Evolutionary conservation across 2,113 vertebrate species (phyloP).

Genomic region (Rhabdomys dilectus): DNA sequence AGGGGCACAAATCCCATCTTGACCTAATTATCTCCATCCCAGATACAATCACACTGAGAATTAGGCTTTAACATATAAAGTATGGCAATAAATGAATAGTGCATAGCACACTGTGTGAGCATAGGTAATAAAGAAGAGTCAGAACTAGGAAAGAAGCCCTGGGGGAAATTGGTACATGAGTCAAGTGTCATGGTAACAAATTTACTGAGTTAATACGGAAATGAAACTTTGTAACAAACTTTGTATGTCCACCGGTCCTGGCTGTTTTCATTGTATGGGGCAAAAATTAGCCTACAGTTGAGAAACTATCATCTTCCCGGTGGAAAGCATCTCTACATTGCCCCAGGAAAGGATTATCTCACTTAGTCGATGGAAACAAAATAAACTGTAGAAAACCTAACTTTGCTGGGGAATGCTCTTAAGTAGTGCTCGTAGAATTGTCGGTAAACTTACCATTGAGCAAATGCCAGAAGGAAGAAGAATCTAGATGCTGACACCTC

Average conservation of each 20-base stretch:
- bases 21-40: neutral
- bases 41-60: neutral
- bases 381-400: neutral
- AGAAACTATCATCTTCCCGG: neutral
- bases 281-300: neutral
- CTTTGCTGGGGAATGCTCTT: neutral
- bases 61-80: neutral
- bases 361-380: slow-evolving; percentile 54
- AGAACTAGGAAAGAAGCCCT: neutral
- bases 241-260: neutral
- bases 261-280: neutral
- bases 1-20: neutral
- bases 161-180: neutral
- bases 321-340: neutral
- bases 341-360: slow-evolving; percentile 14
- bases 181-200: neutral
- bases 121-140: neutral
- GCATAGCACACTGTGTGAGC: neutral
- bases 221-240: neutral
- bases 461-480: neutral
- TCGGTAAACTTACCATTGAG: neutral
- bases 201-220: neutral
- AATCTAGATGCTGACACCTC: neutral
- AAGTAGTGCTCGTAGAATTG: neutral
- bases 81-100: neutral